Percentiles rank a stretch among this genome's conserved stretches.
Evolutionary conservation across 1,140 invertebrate species (phyloP).

Genomic region (Phthorimaea operculella): DNA sequence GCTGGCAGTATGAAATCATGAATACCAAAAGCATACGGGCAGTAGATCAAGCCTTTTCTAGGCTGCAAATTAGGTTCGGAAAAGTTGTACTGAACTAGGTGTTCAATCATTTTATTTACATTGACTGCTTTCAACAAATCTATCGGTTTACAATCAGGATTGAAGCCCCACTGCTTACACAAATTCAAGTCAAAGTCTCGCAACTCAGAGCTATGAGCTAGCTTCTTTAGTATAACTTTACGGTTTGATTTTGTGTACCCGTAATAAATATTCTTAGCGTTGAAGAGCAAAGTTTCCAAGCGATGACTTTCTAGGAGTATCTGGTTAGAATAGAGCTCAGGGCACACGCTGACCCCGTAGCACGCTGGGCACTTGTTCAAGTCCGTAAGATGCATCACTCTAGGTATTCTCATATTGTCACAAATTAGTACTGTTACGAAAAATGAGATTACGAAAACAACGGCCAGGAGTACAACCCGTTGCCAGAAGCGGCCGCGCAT

Average conservation of each 20-base stretch:
- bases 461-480: slow-evolving; percentile 26
- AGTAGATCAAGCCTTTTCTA: slow-evolving; percentile 44
- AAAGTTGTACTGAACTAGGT: slow-evolving; percentile 43
- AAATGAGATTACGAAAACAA: slow-evolving; percentile 36
- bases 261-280: slow-evolving; percentile 54
- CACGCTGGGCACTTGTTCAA: slow-evolving; percentile 50
- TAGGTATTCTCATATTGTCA: slow-evolving; percentile 40
- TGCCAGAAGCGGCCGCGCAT: slow-evolving; percentile 44
- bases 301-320: slow-evolving; percentile 27
- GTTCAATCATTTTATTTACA: slow-evolving; percentile 43
- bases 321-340: slow-evolving; percentile 53
- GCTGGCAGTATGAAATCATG: slow-evolving; percentile 40
- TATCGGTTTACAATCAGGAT: slow-evolving; percentile 36
- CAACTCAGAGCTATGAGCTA: slow-evolving; percentile 50
- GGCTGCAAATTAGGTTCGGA: slow-evolving; percentile 36
- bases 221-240: slow-evolving; percentile 46
- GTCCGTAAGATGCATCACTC: slow-evolving; percentile 45
- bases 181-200: slow-evolving; percentile 43
- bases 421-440: slow-evolving; percentile 44
- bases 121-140: slow-evolving; percentile 38
- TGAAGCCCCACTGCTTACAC: slow-evolving; percentile 38
- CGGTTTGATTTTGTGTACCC: slow-evolving; percentile 48
- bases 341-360: slow-evolving; percentile 51
- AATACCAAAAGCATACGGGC: slow-evolving; percentile 50
- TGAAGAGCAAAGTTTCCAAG: slow-evolving; percentile 47